phyloP scores from a whole-genome alignment of 2,113 vertebrate genomes.

The Oreocharis arfaki region DNA sequence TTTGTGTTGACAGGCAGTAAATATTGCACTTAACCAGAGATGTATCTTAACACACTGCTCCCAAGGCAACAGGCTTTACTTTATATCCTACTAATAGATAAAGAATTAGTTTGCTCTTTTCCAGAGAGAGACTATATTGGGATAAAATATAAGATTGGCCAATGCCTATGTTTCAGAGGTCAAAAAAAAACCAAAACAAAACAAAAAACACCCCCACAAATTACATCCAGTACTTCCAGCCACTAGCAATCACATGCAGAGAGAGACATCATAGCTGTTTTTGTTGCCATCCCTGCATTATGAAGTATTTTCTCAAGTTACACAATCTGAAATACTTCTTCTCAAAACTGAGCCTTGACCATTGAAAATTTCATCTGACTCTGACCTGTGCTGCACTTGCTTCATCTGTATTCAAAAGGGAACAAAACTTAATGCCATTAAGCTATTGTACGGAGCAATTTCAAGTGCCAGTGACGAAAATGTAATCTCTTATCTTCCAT shows the following conservation, averaged over 20 bases:
- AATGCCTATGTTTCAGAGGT: background rate
- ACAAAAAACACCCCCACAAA: background rate
- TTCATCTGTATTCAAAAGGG: background rate
- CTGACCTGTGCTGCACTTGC: background rate
- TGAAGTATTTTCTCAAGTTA: background rate
- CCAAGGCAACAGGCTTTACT: background rate
- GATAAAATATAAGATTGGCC: background rate
- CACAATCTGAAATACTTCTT: background rate
- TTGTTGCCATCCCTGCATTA: background rate
- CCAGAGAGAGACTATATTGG: background rate
- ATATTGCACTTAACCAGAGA: background rate
- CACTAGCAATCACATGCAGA: background rate
- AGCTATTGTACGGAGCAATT: background rate
- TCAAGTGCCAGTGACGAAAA: background rate
- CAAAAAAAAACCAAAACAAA: background rate
- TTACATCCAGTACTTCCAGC: background rate
- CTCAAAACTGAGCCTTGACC: background rate
- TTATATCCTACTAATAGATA: background rate
- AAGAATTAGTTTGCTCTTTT: background rate
- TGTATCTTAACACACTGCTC: background rate
- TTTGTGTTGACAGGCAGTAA: background rate
- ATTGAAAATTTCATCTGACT: background rate
- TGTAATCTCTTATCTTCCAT: background rate
- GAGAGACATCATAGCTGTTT: background rate
- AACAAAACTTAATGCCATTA: background rate